Conservation (phyloP, 2,888 invertebrate species). For the Cosmorhoe ocellata region DNA sequence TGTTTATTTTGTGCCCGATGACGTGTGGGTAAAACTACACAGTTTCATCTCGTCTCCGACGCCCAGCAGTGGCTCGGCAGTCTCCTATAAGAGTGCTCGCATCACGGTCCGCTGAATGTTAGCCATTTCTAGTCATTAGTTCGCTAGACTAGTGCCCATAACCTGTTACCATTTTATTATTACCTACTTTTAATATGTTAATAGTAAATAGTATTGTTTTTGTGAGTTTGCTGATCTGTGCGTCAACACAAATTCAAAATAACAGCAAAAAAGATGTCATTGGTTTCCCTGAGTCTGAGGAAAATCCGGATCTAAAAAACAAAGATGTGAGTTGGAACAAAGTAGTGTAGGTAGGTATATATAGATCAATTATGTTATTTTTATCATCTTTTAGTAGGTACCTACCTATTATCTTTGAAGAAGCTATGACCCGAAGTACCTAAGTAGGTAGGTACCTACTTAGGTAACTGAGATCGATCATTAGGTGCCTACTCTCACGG, state of each 20-base stretch:
- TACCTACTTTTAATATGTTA: conserved; percentile 35
- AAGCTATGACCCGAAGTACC: too few species aligned
- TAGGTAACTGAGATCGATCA: too few species aligned
- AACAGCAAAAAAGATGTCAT: conserved; percentile 53
- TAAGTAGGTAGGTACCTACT: too few species aligned
- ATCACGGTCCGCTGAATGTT: background rate
- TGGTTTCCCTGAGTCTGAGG: conserved; percentile 71
- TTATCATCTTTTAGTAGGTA: too few species aligned
- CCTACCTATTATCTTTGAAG: too few species aligned
- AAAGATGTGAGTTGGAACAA: conserved; percentile 54
- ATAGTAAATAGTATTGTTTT: conserved; percentile 36
- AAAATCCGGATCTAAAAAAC: conserved; percentile 57
- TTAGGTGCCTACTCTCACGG: too few species aligned
- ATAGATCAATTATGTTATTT: too few species aligned
- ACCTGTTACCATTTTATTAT: too few species aligned
- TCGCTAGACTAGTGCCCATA: background rate
- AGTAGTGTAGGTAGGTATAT: too few species aligned
- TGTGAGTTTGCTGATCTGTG: conserved; percentile 40
- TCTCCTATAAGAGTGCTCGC: conserved; percentile 37
- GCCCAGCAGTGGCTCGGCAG: conserved; percentile 43
- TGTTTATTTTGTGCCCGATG: conserved; percentile 52
- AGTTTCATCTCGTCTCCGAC: conserved; percentile 43
- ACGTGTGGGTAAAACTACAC: conserved; percentile 46
- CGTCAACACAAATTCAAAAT: conserved; percentile 41
- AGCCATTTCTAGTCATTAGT: conserved; percentile 23